These are phyloP conservation scores for Orgyia antiqua DNA, from an alignment of 2,888 invertebrate genomes.

Conservation along the genomic window DNA sequence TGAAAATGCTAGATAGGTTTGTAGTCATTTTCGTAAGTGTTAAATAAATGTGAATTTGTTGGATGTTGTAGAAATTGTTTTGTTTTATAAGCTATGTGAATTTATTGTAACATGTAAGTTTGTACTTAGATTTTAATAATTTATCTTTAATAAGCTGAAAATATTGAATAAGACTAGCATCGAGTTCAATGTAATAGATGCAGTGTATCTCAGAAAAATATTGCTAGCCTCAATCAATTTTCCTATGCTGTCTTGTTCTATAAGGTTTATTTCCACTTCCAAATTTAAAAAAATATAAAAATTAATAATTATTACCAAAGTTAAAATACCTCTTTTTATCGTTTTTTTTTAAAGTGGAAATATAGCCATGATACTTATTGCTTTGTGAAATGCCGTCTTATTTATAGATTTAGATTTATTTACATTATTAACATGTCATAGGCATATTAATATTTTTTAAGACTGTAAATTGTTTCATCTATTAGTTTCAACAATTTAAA, in stretches of 20 bases:
- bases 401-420: conserved; percentile 22
- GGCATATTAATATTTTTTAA: conserved; percentile 33
- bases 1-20: conserved; percentile 21
- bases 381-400: conserved; percentile 31
- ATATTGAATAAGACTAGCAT: no score
- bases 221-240: no score
- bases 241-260: no score
- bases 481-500: conserved; percentile 29
- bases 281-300: no score
- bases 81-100: conserved; percentile 9
- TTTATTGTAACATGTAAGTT: conserved; percentile 7
- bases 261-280: no score
- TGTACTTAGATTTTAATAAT: conserved; percentile 15
- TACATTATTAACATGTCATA: conserved; percentile 28
- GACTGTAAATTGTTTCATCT: conserved; percentile 33
- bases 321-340: no score
- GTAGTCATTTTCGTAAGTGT: conserved; percentile 16
- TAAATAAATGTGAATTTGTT: conserved; percentile 23
- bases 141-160: no score
- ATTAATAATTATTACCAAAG: no score
- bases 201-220: no score
- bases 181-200: no score
- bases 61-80: conserved; percentile 20
- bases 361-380: conserved; percentile 21
- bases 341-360: conserved; percentile 18